Percentiles rank a stretch among this genome's conserved stretches.
Conservation (phyloP, 1,140 invertebrate species). For the Cataglyphis hispanica region DNA sequence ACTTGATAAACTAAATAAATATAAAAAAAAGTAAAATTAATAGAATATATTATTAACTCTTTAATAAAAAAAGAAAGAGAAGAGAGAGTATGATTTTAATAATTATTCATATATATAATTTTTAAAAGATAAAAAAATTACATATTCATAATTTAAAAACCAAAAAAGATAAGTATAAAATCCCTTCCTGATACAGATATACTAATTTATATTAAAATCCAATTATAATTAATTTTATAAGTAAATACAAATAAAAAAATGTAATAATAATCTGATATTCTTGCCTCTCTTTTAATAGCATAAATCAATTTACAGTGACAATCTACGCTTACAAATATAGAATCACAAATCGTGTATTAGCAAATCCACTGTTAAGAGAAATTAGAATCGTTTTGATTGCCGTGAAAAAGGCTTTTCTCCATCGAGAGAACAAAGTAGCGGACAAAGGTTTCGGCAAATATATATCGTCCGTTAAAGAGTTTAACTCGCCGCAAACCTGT, state of each 20-base stretch:
- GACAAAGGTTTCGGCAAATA: constrained; percentile 26
- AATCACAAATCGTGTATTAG: background rate
- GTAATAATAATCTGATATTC: background rate
- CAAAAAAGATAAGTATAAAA: no score
- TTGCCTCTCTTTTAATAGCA: background rate
- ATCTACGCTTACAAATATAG: background rate
- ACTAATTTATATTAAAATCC: background rate
- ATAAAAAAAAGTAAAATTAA: background rate
- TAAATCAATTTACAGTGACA: constrained; percentile 12
- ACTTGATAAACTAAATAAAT: constrained; percentile 10
- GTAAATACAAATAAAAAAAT: background rate
- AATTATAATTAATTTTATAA: background rate
- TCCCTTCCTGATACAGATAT: no score
- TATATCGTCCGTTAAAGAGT: constrained; percentile 53
- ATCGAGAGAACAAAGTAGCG: background rate
- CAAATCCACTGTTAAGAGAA: constrained; percentile 19
- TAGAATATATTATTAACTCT: background rate
- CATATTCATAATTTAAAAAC: no score
- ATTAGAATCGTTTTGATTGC: constrained; percentile 8
- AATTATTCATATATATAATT: background rate
- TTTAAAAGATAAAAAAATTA: no score
- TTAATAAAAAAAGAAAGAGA: no score
- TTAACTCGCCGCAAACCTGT: constrained; percentile 18
- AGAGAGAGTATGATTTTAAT: background rate
- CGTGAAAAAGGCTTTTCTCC: constrained; percentile 3